Conservation (phyloP, 2,113 vertebrate genomes). For the Herpailurus yagouaroundi region DNA sequence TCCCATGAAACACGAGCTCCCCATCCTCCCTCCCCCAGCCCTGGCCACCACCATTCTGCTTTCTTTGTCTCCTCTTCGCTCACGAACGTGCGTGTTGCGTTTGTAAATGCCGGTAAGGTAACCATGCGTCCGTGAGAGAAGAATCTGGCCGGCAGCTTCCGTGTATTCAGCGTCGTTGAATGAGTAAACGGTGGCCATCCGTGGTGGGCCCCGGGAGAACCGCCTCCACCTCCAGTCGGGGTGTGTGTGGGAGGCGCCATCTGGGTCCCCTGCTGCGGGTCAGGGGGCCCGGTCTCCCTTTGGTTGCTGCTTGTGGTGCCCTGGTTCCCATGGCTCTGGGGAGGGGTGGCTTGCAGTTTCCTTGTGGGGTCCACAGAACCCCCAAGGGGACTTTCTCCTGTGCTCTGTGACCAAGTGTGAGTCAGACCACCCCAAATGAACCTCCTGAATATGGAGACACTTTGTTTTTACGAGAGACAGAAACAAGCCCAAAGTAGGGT, state of each 20-base stretch:
- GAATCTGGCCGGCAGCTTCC: background rate
- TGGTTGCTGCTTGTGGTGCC: background rate
- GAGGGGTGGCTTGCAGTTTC: fast-evolving
- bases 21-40: background rate
- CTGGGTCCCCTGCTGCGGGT: background rate
- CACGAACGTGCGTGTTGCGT: fast-evolving
- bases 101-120: background rate
- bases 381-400: background rate
- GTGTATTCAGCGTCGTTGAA: fast-evolving
- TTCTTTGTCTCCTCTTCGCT: background rate
- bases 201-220: background rate
- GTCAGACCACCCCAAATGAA: background rate
- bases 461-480: background rate
- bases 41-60: background rate
- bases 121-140: background rate
- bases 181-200: background rate
- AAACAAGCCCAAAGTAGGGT: no score
- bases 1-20: background rate
- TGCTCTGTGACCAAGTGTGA: background rate
- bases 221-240: fast-evolving
- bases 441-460: background rate
- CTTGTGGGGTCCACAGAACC: background rate
- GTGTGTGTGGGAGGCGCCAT: background rate
- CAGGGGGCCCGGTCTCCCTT: background rate
- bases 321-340: background rate